These are phyloP conservation scores for Oopsacas minuta DNA, from an alignment of 37 sponge, comb jelly and placozoan genomes.

Conservation along the genomic window DNA sequence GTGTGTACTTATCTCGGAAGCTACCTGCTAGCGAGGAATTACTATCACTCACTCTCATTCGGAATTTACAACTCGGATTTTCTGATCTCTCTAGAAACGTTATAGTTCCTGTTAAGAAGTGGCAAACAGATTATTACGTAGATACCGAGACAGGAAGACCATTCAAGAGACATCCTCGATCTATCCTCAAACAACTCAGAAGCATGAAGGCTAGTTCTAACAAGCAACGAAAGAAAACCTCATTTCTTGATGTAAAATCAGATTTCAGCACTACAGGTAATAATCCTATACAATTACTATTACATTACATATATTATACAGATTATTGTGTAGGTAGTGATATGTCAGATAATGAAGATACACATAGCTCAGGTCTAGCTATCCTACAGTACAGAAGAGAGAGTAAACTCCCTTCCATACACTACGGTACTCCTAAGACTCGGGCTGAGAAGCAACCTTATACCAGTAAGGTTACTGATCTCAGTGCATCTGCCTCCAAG, in stretches of 20 bases:
- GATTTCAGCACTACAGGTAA: constrained; percentile 18
- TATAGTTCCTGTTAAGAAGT: constrained; percentile 46
- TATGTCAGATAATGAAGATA: not conserved
- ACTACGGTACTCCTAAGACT: constrained; percentile 4
- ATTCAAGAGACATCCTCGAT: not conserved
- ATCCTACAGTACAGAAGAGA: not conserved
- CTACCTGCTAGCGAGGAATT: not conserved
- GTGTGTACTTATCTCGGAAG: constrained; percentile 4
- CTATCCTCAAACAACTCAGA: not conserved
- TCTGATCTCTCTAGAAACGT: constrained; percentile 28
- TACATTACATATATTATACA: no score
- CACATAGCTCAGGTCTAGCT: not conserved
- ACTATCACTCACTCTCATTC: constrained; percentile 28
- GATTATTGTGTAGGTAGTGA: not conserved
- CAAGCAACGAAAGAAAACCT: not conserved
- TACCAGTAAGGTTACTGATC: not conserved
- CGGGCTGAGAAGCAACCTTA: not conserved
- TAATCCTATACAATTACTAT: no score
- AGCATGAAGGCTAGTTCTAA: not conserved
- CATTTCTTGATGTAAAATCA: not conserved
- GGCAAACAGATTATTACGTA: constrained; percentile 83
- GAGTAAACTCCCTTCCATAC: not conserved
- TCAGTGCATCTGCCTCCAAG: not conserved
- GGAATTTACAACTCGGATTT: constrained; percentile 22
- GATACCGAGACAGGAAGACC: constrained; percentile 22